phyloP scores from a whole-genome alignment of 2,888 invertebrate genomes.

The Tridacna gigas region DNA sequence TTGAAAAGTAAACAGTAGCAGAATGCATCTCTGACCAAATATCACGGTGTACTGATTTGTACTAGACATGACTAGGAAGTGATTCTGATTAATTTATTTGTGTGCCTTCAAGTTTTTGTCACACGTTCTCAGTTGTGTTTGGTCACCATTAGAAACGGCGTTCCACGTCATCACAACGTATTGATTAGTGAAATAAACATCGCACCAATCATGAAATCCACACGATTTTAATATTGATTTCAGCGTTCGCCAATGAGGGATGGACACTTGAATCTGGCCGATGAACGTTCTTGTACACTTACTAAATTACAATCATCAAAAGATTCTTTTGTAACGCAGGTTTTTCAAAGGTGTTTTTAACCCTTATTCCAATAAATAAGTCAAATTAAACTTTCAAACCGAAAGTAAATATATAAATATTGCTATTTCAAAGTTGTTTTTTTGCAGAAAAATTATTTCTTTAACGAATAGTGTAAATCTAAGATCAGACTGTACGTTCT shows the following conservation, averaged over 20 bases:
- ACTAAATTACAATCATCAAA: too few species aligned
- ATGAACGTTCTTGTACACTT: too few species aligned
- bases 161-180: constrained; percentile 14
- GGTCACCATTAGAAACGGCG: constrained; percentile 19
- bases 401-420: too few species aligned
- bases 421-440: too few species aligned
- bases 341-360: too few species aligned
- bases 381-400: too few species aligned
- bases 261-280: background rate
- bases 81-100: background rate
- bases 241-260: background rate
- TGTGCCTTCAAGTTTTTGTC: background rate
- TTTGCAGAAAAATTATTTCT: too few species aligned
- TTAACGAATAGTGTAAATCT: too few species aligned
- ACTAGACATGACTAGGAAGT: background rate
- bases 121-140: constrained; percentile 3
- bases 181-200: constrained; percentile 16
- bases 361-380: too few species aligned
- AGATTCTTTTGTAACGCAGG: too few species aligned
- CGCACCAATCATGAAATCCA: constrained; percentile 10
- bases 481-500: too few species aligned
- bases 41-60: constrained; percentile 3
- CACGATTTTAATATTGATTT: constrained; percentile 26
- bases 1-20: too few species aligned
- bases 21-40: background rate